Evolutionary conservation across 2,113 vertebrate genomes (phyloP), one percentile per base, ranked within the genome.

Genomic region (Ictalurus punctatus): DNA sequence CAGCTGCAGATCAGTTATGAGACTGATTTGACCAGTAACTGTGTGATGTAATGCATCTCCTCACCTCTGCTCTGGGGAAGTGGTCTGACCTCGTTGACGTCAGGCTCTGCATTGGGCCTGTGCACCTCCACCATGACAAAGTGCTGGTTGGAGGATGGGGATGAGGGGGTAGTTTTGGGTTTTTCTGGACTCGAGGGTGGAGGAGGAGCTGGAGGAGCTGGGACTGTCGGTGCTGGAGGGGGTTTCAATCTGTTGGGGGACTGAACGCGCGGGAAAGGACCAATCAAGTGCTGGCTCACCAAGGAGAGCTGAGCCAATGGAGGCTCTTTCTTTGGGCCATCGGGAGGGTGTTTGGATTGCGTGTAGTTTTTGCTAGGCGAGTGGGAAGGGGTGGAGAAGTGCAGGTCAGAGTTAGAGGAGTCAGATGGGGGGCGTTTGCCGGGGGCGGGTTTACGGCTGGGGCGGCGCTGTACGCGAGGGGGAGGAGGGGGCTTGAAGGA

Each of bases 81-180:
- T 0, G 97, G 96, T 44, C 97, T 96, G 86, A 99, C 97, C 95
- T 99, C 98, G 0, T 99, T 99, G 92, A 99, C 96, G 0, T 99
- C 98, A 0, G 98, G 98, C 92, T 99, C 98, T 0, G 97, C 96
- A 91, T 99, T 98, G 1, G 97, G 97, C 37, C 96, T 96, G 94
- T 99, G 98, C 14, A 99, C 97, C 94, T 99, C 98, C 93, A 99
- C 98, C 94, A 97, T 96, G 86, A 99, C 98, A 91, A 99, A 99
- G 86, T 97, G 97, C 90, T 97, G 97, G 91, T 96, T 96, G 48
- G 93, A 92, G 87, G 87, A 78, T 0, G 92, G 80, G 37, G 91
- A 92, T 0, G 94, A 93, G 4, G 93, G 89, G 69, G 93, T 79
- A 74, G 92, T 84, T 91, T 96, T 84, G 76, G 92, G 84, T 90